Evolutionary conservation across 2,797 vertebrate genomes (phyloP).

Genomic region (Galagoides demidoff): DNA sequence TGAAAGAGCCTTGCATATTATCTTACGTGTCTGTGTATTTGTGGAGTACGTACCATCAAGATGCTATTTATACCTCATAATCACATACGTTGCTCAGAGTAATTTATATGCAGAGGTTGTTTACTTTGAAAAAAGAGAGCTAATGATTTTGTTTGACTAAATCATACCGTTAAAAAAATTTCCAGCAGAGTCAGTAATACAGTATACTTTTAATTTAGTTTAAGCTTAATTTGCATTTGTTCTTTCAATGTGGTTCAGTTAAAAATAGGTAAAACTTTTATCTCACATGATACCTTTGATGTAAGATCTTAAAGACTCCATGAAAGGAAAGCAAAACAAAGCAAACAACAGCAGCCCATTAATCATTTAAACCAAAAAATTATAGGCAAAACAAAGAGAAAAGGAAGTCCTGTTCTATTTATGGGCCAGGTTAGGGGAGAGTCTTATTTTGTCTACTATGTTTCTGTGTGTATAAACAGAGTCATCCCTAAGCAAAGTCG

Average conservation of each 20-base stretch:
- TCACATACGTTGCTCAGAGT: constrained; percentile 26
- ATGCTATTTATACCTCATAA: constrained; percentile 65
- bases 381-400: constrained; percentile 54
- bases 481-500: neutral
- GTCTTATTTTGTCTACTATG: neutral
- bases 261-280: constrained; percentile 74
- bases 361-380: constrained; percentile 67
- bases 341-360: constrained; percentile 59
- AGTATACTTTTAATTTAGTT: constrained; percentile 70
- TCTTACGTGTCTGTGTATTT: neutral
- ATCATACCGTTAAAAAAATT: constrained; percentile 50
- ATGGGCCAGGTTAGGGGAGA: neutral
- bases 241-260: constrained; percentile 70
- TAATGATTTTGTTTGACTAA: constrained; percentile 51
- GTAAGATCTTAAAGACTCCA: constrained; percentile 63
- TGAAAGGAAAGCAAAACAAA: constrained; percentile 41
- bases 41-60: neutral
- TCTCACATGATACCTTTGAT: constrained; percentile 74
- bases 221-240: constrained; percentile 43
- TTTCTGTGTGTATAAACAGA: neutral
- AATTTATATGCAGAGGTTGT: constrained; percentile 40
- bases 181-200: neutral
- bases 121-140: constrained; percentile 51
- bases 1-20: constrained; percentile 11
- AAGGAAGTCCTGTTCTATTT: constrained; percentile 49